Conservation (phyloP, 2,797 vertebrate genomes). For the Cynopterus sphinx region DNA sequence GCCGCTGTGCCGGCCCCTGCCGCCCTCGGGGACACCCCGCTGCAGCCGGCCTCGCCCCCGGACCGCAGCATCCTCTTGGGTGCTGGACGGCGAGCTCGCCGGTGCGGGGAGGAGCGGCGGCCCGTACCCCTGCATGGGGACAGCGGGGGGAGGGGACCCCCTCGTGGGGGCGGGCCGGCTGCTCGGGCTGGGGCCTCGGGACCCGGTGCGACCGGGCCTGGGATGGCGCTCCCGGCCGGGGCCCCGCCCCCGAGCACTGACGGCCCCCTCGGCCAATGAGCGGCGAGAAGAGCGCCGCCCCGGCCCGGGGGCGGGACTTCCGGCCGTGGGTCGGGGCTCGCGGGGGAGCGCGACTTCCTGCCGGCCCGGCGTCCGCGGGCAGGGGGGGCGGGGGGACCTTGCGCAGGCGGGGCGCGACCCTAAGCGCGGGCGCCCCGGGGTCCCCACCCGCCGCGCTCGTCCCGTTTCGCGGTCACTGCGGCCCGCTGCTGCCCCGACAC, state of each 20-base stretch:
- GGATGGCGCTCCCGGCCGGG: background rate
- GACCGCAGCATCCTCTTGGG: background rate
- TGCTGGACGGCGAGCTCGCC: background rate
- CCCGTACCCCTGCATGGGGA: too few species aligned
- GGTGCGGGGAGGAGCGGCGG: too few species aligned
- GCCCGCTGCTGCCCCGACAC: too few species aligned
- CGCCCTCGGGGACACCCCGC: background rate
- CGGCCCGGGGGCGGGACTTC: constrained; percentile 62
- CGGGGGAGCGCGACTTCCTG: background rate
- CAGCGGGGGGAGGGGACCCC: background rate
- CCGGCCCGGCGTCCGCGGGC: rapidly evolving
- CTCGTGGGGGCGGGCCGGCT: too few species aligned
- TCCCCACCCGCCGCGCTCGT: too few species aligned
- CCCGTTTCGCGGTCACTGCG: too few species aligned
- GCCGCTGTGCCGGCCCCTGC: too few species aligned
- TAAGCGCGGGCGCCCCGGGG: too few species aligned
- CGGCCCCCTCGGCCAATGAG: constrained; percentile 30
- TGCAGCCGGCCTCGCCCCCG: background rate
- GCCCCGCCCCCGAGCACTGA: constrained; percentile 3
- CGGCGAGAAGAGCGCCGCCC: background rate
- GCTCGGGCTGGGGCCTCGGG: too few species aligned
- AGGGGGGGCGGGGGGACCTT: background rate
- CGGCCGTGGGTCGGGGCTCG: background rate
- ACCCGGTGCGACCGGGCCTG: rapidly evolving
- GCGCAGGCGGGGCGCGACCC: too few species aligned